Base-by-base conservation (phyloP, 2,113 vertebrate genomes). In the Oryzias melastigma region DNA sequence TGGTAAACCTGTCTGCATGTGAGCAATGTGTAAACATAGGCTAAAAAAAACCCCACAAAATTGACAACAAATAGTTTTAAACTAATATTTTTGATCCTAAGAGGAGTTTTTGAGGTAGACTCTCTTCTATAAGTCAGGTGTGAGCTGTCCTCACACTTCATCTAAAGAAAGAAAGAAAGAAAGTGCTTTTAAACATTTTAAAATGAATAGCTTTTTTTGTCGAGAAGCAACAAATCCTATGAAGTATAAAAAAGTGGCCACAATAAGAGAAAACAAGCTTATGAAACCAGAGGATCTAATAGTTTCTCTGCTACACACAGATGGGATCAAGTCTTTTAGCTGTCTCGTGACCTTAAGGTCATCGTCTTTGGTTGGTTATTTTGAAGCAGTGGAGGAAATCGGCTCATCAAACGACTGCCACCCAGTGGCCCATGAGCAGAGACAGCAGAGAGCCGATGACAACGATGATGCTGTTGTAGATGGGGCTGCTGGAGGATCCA, bases 401-500 rank as follows among this genome's bases (percentile, higher is more conserved):
- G 51, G 51, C 43, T 62, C 29, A 7, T 62, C 87, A 90, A 77
- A 87, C 49, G 41, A 75, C 41, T n/a, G 59, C 68, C 51, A 65
- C 35, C 85, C 83, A 90, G 71, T 79, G 66, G 41, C 84, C 80
- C n/a, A 88, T 57, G 41, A 91, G 68, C 70, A 90, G 53, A 40
- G 84, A 78, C 54, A 77, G 3, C 20, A 91, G 44, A 10, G 82
- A 81, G 67, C 86, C 85, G 3, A 89, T 71, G n/a, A 86, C 66
- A 0, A 90, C 74, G 1, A 91, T 61, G 62, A 82, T 75, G 17
- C 81, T 86, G 80, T 76, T 83, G 75, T 88, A 87, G 62, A 75
- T 74, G 6, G 81, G 84, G 1, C 84, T 73, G 41, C 82, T 83
- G 59, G 88, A 87, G 5, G 80, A 84, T 10, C 59, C 84, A 0